phyloP scores from a whole-genome alignment of 2,888 invertebrate species.

The Gryllus longicercus region DNA sequence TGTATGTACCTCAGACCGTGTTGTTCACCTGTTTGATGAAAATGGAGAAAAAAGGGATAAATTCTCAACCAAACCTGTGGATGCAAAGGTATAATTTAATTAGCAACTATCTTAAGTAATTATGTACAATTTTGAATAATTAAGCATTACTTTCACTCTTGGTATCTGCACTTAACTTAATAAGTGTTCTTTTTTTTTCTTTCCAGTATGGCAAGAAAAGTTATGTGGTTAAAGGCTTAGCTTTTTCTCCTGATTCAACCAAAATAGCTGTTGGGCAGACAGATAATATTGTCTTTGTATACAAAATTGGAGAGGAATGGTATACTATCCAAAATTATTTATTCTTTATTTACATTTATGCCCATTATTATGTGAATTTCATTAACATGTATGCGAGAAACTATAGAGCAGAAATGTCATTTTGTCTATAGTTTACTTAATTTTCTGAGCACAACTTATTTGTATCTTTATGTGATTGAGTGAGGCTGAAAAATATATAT shows the following conservation, averaged over 20 bases:
- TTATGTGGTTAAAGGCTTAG: constrained; percentile 84
- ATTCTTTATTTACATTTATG: neutral
- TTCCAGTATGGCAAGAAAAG: constrained; percentile 81
- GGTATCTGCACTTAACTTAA: neutral
- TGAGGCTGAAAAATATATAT: no score
- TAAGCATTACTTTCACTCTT: neutral
- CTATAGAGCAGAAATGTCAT: neutral
- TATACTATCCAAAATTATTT: constrained; percentile 42
- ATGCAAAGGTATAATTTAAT: constrained; percentile 65
- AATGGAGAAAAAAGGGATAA: constrained; percentile 85
- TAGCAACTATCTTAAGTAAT: neutral
- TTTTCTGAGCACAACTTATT: neutral
- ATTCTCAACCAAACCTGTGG: constrained; percentile 92
- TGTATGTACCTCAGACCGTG: constrained; percentile 85
- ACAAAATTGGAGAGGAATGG: constrained; percentile 95
- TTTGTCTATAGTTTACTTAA: neutral
- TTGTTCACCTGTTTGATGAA: constrained; percentile 86
- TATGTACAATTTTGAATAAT: constrained; percentile 49
- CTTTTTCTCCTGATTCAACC: constrained; percentile 95
- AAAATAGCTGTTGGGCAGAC: constrained; percentile 94
- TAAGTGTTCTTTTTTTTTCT: neutral
- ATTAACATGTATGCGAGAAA: neutral
- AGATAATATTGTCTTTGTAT: constrained; percentile 95
- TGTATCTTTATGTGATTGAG: no score
- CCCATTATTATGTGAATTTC: constrained; percentile 5